Conservation (phyloP, 2,888 invertebrate genomes). For the Caenorhabditis sp. region DNA sequence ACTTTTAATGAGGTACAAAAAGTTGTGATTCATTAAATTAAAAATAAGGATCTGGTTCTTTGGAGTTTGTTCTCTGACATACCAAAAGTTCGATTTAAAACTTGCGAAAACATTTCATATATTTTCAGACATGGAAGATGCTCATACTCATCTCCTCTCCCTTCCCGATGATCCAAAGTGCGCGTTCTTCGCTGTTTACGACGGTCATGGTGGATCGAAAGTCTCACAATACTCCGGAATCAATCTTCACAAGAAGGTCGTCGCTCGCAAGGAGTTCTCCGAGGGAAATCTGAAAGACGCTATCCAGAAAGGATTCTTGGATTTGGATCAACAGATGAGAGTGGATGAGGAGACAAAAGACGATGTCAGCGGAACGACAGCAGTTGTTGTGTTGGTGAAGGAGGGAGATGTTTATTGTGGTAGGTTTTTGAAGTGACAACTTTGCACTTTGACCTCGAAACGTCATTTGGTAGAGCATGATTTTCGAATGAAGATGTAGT, state of each 20-base stretch:
- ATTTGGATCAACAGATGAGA: constrained; percentile 92
- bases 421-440: constrained; percentile 70
- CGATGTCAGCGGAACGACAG: constrained; percentile 96
- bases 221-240: constrained; percentile 94
- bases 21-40: constrained; percentile 19
- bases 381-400: constrained; percentile 89
- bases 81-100: background rate
- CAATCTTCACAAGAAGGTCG: constrained; percentile 94
- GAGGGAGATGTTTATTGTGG: constrained; percentile 92
- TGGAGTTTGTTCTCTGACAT: constrained; percentile 3
- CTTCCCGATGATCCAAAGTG: constrained; percentile 91
- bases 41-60: background rate
- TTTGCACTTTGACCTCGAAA: constrained; percentile 30
- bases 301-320: constrained; percentile 92
- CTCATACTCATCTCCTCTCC: constrained; percentile 95
- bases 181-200: constrained; percentile 97
- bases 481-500: background rate
- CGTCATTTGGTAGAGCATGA: constrained; percentile 7
- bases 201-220: constrained; percentile 90
- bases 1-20: constrained; percentile 12
- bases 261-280: constrained; percentile 86
- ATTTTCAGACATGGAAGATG: constrained; percentile 92
- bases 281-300: constrained; percentile 92
- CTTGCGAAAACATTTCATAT: background rate
- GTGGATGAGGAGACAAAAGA: constrained; percentile 91